Conservation (phyloP, 2,113 vertebrate genomes). For the Oreotragus oreotragus region DNA sequence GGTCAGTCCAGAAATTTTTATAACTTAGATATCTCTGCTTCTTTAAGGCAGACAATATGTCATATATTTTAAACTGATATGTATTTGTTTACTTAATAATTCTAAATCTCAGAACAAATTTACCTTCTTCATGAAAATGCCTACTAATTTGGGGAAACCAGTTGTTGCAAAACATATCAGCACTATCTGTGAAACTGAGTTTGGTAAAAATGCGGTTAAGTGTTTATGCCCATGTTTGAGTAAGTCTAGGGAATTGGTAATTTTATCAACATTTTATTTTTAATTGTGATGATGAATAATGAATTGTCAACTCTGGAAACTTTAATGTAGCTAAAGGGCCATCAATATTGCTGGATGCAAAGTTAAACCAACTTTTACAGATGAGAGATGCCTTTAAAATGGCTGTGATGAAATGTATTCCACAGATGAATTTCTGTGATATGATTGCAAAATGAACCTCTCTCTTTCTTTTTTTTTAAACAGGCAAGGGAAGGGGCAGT, state of each 20-base stretch:
- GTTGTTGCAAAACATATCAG: not conserved
- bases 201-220: constrained; percentile 34
- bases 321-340: constrained; percentile 68
- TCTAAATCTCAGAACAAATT: not conserved
- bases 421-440: constrained; percentile 76
- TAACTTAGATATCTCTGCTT: not conserved
- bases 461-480: constrained; percentile 56
- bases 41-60: not conserved
- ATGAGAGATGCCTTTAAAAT: constrained; percentile 69
- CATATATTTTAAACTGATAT: not conserved
- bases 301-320: constrained; percentile 62
- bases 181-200: not conserved
- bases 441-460: constrained; percentile 69
- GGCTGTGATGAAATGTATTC: constrained; percentile 68
- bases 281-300: constrained; percentile 48
- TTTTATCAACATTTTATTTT: constrained; percentile 60
- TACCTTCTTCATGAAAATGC: not conserved
- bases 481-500: constrained; percentile 74
- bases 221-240: not conserved
- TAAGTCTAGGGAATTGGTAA: constrained; percentile 7
- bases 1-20: not conserved
- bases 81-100: not conserved
- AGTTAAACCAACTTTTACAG: constrained; percentile 74
- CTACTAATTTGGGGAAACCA: not conserved
- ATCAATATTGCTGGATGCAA: constrained; percentile 65